Conservation (phyloP, 92 coral and sea anemone genomes). For the Zoanthus gigantus region DNA sequence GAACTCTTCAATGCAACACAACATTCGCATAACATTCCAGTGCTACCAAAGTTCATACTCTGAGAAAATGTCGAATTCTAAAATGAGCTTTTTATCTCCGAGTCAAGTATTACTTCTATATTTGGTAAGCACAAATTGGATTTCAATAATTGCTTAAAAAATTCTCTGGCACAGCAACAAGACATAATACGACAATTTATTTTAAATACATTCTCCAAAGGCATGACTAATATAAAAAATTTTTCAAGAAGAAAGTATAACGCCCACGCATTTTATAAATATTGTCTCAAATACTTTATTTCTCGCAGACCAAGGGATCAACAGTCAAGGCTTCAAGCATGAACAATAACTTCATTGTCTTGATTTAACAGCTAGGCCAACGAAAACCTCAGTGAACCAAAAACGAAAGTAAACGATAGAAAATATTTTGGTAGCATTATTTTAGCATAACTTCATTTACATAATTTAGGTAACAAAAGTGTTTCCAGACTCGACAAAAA, state of each 20-base stretch:
- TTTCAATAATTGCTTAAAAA: not conserved
- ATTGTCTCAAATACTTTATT: no score
- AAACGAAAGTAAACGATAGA: not conserved
- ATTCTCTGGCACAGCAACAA: not conserved
- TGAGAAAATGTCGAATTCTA: not conserved
- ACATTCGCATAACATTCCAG: not conserved
- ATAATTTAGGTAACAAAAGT: not conserved
- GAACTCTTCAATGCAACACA: not conserved
- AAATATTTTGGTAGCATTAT: not conserved
- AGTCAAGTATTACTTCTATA: not conserved
- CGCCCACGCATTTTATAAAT: not conserved
- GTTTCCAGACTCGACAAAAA: not conserved
- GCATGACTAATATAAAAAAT: not conserved
- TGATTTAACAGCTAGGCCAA: no score
- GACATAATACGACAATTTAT: not conserved
- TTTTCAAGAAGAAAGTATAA: not conserved
- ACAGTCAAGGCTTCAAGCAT: no score
- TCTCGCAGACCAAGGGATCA: no score
- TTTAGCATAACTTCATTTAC: conserved; percentile 6
- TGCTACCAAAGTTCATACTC: not conserved
- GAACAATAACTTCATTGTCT: no score
- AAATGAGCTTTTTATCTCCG: not conserved
- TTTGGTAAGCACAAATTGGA: not conserved
- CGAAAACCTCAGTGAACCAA: no score
- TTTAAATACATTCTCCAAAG: not conserved